A percentile compares a stretch with the other conserved stretches of the same genome.
phyloP scores from a whole-genome alignment of 1,140 invertebrate species.

The Panagrolaimus sp. region DNA sequence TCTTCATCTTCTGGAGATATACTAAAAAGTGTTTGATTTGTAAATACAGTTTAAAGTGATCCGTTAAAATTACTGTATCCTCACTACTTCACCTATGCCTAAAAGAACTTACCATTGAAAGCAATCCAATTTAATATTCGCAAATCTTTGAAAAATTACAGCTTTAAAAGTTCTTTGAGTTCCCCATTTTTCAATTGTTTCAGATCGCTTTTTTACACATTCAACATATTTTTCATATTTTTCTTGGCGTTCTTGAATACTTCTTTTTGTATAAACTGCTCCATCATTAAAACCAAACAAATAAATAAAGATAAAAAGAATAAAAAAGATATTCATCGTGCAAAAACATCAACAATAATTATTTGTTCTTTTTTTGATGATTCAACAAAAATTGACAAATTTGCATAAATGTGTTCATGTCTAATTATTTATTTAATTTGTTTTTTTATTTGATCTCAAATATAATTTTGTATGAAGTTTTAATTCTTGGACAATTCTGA shows the following conservation, averaged over 20 bases:
- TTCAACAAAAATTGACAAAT: too few relatives aligned
- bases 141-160: background rate
- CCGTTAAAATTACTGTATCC: background rate
- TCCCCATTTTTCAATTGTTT: background rate
- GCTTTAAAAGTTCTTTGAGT: background rate
- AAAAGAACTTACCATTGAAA: background rate
- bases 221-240: constrained; percentile 11
- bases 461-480: too few relatives aligned
- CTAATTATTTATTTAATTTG: too few relatives aligned
- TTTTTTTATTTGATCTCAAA: too few relatives aligned
- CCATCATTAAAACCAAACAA: background rate
- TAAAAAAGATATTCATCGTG: background rate
- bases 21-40: background rate
- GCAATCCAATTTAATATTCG: background rate
- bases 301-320: background rate
- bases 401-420: too few relatives aligned
- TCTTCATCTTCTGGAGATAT: background rate
- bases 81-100: background rate
- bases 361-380: too few relatives aligned
- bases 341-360: background rate
- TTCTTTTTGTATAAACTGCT: background rate
- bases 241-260: constrained; percentile 4
- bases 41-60: background rate
- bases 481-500: too few relatives aligned
- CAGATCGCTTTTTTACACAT: background rate